Evolutionary conservation across 2,113 vertebrate species (phyloP), one percentile per base, ranked within the genome.

Genomic region (Spermophilus dauricus): DNA sequence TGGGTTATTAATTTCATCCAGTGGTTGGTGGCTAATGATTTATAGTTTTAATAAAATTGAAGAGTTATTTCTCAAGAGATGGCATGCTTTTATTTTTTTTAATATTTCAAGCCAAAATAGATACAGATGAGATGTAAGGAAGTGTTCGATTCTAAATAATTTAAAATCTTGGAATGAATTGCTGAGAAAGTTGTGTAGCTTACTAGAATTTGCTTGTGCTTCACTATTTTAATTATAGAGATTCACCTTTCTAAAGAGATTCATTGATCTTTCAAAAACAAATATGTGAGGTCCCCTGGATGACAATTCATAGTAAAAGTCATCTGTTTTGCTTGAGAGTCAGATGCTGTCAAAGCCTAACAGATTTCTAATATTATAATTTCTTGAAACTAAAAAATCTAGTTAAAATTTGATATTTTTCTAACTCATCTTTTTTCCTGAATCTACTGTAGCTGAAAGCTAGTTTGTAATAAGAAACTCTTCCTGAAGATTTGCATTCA

Each of bases 41-140:
- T 97, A 97, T 96, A 96, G 89, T 81, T 97, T 97, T 95, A 97
- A 96, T 98, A 96, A 96, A 97, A 95, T 65, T 78, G 86, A 97
- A 96, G 87, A 93, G 56, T 90, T 95, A 96, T 95, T 97, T 95
- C 81, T 69, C 87, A 86, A 94, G 53, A 56, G 70, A 69, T 86
- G 56, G 39, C 32, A 69, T 85, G 53, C 51, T 97, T 92, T 82
- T 86, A 86, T n/a, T 86, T 89, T 94, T 94, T 86, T 92, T 92
- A 77, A 65, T 32, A 58, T 94, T 76, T 75, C 86, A 94, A 94
- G 26, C 70, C 87, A 96, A 92, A 94, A 86, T 67, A 97, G 75
- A 86, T 81, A 77, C 14, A 67, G 20, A 87, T 83, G 90, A 95
- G 45, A 32, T 61, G 1, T 88, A 90, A 92, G 67, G 37, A 85